phyloP scores from a whole-genome alignment of 2,888 invertebrate species.

The Scaptomyza parva region DNA sequence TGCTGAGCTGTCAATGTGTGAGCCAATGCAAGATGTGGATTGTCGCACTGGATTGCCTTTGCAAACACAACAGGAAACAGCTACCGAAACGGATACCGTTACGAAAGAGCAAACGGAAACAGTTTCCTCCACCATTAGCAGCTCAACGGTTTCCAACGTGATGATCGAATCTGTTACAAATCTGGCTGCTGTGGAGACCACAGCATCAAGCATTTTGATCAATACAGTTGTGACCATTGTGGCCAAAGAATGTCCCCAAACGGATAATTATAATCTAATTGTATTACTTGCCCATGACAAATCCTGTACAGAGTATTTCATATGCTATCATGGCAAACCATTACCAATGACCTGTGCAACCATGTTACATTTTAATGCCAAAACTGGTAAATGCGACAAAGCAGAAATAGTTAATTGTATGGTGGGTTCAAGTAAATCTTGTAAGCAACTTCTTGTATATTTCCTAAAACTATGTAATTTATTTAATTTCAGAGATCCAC shows the following conservation, averaged over 20 bases:
- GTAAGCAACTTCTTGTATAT: background rate
- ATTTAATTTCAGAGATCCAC: constrained; percentile 46
- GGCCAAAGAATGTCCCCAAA: constrained; percentile 63
- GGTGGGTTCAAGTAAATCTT: constrained; percentile 56
- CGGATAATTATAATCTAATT: constrained; percentile 67
- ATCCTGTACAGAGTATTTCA: constrained; percentile 80
- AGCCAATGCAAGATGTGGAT: constrained; percentile 60
- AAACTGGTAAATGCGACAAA: constrained; percentile 78
- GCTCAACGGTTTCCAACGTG: background rate
- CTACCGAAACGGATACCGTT: background rate
- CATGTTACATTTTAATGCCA: constrained; percentile 76
- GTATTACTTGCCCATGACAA: constrained; percentile 69
- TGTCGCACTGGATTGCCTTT: constrained; percentile 54
- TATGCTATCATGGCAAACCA: constrained; percentile 76
- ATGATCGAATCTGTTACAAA: constrained; percentile 1
- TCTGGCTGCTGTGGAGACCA: background rate
- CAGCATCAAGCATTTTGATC: background rate
- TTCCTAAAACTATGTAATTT: background rate
- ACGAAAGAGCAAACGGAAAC: constrained; percentile 1
- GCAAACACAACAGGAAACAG: background rate
- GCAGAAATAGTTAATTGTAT: constrained; percentile 75
- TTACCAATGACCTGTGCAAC: constrained; percentile 77
- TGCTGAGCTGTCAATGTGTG: constrained; percentile 60
- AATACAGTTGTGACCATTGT: constrained; percentile 27
- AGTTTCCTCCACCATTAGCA: background rate